Conservation (phyloP, 1,140 invertebrate genomes). For the Ridgeia piscesae region DNA sequence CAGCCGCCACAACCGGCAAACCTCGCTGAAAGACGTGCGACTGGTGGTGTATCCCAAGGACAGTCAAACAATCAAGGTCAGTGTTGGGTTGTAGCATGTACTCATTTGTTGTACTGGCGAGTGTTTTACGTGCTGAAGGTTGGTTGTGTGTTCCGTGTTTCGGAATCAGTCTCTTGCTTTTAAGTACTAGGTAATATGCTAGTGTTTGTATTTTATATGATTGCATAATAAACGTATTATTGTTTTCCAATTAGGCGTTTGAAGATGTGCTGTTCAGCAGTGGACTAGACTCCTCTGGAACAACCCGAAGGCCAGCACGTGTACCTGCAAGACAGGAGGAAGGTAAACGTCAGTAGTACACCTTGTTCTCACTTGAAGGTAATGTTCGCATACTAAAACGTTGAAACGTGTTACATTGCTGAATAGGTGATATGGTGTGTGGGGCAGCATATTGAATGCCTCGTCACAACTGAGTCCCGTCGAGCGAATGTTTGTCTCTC, state of each 20-base stretch:
- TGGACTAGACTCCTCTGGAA: neutral
- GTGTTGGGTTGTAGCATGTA: neutral
- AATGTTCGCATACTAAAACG: neutral
- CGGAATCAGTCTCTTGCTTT: no score
- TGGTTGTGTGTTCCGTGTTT: no score
- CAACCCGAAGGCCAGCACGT: neutral
- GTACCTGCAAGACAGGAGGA: neutral
- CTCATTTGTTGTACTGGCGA: no score
- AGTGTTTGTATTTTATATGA: neutral
- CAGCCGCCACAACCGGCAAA: neutral
- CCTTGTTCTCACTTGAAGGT: no score
- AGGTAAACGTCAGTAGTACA: neutral
- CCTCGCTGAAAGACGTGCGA: neutral
- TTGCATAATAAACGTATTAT: neutral
- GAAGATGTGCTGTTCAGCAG: neutral
- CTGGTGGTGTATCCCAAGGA: neutral
- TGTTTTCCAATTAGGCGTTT: neutral
- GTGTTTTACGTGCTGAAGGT: no score
- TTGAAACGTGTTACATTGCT: neutral
- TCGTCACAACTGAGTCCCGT: no score
- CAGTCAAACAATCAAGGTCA: neutral
- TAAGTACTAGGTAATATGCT: no score
- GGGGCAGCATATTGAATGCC: no score
- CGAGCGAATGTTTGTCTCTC: no score
- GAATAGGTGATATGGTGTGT: no score